These are phyloP conservation scores for Harlomillsia oculata DNA, from an alignment of 1,140 invertebrate genomes.

Conservation along the genomic window DNA sequence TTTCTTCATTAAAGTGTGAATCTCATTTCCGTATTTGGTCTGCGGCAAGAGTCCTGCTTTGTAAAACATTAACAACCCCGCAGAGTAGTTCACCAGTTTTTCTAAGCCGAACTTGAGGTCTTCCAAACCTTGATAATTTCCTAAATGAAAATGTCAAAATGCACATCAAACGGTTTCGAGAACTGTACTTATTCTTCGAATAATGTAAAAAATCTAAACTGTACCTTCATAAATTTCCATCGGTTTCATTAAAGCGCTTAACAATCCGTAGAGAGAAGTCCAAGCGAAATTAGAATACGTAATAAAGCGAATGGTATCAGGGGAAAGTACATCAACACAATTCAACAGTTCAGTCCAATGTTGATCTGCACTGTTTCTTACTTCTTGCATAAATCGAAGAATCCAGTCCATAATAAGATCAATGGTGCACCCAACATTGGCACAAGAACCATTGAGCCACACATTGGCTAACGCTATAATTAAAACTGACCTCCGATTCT, in stretches of 20 bases:
- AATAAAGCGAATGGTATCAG: constrained; percentile 27
- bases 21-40: not conserved
- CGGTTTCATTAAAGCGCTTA: constrained; percentile 17
- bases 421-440: constrained; percentile 30
- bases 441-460: constrained; percentile 32
- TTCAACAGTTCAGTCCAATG: constrained; percentile 28
- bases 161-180: not conserved
- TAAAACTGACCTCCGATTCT: constrained; percentile 11
- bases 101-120: constrained; percentile 17
- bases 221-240: constrained; percentile 28
- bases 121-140: constrained; percentile 10
- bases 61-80: constrained; percentile 27
- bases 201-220: not conserved
- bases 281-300: constrained; percentile 32
- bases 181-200: not conserved
- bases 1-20: not conserved
- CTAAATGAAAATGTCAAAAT: not conserved
- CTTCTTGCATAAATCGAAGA: not conserved
- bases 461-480: constrained; percentile 26
- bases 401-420: constrained; percentile 34
- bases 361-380: constrained; percentile 15
- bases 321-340: constrained; percentile 13
- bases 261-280: constrained; percentile 18
- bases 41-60: constrained; percentile 28
- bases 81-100: constrained; percentile 32